Percentiles rank a stretch among this genome's conserved stretches.
Evolutionary conservation across 2,888 invertebrate genomes (phyloP).

Genomic region (Liopterus haemorrhoidalis): DNA sequence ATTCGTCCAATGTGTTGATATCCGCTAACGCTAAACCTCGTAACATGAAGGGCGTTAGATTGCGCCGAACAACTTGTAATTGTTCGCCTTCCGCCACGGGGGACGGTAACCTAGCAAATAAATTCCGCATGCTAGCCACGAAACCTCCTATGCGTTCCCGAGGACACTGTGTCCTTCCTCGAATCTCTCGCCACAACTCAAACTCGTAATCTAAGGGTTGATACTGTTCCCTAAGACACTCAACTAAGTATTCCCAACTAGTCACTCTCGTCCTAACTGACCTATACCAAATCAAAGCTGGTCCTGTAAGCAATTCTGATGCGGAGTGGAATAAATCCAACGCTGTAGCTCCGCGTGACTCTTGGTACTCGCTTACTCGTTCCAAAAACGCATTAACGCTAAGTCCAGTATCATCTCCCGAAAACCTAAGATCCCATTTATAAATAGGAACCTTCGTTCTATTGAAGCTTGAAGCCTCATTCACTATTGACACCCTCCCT

Average conservation of each 20-base stretch:
- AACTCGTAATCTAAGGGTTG: constrained; percentile 21
- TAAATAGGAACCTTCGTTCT: background rate
- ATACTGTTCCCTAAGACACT: constrained; percentile 11
- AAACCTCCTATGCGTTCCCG: background rate
- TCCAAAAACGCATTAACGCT: constrained; percentile 22
- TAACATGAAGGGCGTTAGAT: background rate
- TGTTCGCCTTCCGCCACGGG: background rate
- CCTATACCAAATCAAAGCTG: constrained; percentile 25
- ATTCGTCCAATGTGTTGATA: background rate
- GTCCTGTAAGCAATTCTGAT: constrained; percentile 24
- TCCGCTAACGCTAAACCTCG: background rate
- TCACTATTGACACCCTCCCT: no score
- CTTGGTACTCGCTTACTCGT: constrained; percentile 25
- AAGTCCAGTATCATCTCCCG: background rate
- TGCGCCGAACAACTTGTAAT: background rate
- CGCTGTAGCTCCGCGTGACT: constrained; percentile 22
- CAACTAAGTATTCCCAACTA: constrained; percentile 10
- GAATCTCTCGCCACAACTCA: constrained; percentile 3
- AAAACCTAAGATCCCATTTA: background rate
- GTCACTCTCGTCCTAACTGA: constrained; percentile 9
- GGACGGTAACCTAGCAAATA: constrained; percentile 17
- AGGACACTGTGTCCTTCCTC: background rate
- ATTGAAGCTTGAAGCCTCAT: no score
- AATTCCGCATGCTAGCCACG: constrained; percentile 1
- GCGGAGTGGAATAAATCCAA: constrained; percentile 24